phyloP scores from a whole-genome alignment of 1,140 invertebrate genomes.

The Pomacea maculata region DNA sequence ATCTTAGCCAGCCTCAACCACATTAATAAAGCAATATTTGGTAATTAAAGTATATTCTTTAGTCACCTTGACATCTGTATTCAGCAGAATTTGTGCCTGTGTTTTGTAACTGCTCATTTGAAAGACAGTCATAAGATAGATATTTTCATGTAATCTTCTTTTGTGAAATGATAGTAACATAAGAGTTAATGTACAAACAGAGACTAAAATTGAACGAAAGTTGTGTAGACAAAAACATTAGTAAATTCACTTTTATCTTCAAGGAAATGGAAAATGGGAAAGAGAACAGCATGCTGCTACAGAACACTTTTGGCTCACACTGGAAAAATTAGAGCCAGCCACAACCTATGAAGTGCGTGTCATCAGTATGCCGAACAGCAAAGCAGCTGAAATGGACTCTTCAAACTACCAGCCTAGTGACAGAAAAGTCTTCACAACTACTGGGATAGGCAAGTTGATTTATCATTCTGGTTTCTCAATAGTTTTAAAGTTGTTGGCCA shows the following conservation, averaged over 20 bases:
- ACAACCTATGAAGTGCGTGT: constrained; percentile 86
- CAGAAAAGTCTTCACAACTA: constrained; percentile 33
- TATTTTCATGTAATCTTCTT: too few relatives aligned
- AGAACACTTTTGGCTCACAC: constrained; percentile 59
- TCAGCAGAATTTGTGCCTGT: too few relatives aligned
- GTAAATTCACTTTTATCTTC: not conserved
- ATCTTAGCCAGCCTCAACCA: too few relatives aligned
- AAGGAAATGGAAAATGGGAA: constrained; percentile 32
- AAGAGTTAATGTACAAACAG: too few relatives aligned
- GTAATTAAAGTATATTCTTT: too few relatives aligned
- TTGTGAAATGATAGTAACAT: too few relatives aligned
- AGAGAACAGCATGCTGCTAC: constrained; percentile 20
- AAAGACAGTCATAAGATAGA: too few relatives aligned
- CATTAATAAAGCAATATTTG: too few relatives aligned
- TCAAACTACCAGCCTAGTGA: constrained; percentile 18
- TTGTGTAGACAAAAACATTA: not conserved
- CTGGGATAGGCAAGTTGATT: constrained; percentile 29
- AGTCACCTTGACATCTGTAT: too few relatives aligned
- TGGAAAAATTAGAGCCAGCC: constrained; percentile 84
- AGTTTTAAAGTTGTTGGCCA: too few relatives aligned
- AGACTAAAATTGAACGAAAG: too few relatives aligned
- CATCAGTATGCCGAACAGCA: constrained; percentile 80
- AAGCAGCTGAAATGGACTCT: constrained; percentile 21
- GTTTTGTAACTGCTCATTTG: too few relatives aligned
- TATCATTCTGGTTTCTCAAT: not conserved